Evolutionary conservation across 2,888 invertebrate species (phyloP), one percentile per base, ranked within the genome.

Genomic region (Cephus spinipes): DNA sequence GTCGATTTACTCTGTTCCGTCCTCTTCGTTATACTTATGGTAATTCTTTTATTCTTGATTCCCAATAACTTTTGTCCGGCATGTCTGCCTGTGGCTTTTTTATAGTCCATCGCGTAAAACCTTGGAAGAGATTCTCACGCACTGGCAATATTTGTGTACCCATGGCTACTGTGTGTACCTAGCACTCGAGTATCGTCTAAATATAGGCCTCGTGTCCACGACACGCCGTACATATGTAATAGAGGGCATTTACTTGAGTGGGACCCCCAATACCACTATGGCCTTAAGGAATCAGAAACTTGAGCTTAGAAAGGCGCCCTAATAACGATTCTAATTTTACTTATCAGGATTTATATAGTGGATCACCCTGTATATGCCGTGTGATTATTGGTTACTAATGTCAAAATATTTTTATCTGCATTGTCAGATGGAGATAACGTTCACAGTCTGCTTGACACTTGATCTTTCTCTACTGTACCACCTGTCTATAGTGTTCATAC

Each of bases 221-320:
- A 80, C 85, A 81, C 79, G 85, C 75, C 80, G 80, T 79, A 83
- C 81, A 85, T 85, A 81, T 81, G 83, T 81, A 83, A 85, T 79
- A 79, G 80, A 76, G 35, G 34, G n/a, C 73, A 36, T 76, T 73
- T 76, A 75, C 73, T 71, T 69, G 74, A 36, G 74, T 15, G 23
- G 23, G 23, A 23, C 2, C 1, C 55, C 9, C 23, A 9, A 23
- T 55, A 2, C 55, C 23, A 55, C 9, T 55, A 55, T 55, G 55
- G 55, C 55, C 55, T 55, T 55, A 55, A 55, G 55, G 55, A 55
- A 55, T 9, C 15, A 55, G 55, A 55, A 55, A 55, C 23, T 23
- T 55, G 55, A 55, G 23, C 55, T 55, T 55, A 55, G 55, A 55
- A 55, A 55, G 55, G 55, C 55, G 55, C 23, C 55, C 55, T 55